Conservation (phyloP, 2,888 invertebrate species). For the Cephonodes hylas region DNA sequence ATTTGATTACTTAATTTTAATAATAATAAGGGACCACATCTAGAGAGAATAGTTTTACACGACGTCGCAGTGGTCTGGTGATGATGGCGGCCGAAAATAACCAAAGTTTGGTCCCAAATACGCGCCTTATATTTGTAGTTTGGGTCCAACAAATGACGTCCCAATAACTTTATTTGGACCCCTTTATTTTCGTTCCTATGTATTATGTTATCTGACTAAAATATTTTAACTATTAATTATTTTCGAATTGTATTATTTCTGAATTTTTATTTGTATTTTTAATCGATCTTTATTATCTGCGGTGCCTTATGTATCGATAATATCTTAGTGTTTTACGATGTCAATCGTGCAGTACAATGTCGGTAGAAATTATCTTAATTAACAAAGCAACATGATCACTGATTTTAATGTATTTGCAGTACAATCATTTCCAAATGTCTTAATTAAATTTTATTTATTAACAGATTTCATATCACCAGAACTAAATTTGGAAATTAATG, state of each 20-base stretch:
- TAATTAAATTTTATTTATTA: neutral
- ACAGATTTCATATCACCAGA: too few species aligned
- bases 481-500: neutral
- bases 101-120: conserved; percentile 1
- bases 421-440: neutral
- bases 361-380: neutral
- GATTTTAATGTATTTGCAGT: neutral
- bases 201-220: neutral
- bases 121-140: neutral
- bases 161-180: neutral
- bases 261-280: neutral
- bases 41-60: neutral
- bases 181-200: neutral
- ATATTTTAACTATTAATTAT: neutral
- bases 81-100: neutral
- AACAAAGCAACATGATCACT: neutral
- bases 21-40: neutral
- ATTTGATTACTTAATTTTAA: conserved; percentile 6
- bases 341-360: conserved; percentile 10
- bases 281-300: conserved; percentile 1
- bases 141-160: neutral
- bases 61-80: neutral
- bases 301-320: conserved; percentile 11
- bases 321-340: conserved; percentile 24
- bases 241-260: conserved; percentile 1